Evolutionary conservation across 2,797 vertebrate species (phyloP).

Genomic region (Sebastiscus tertius): DNA sequence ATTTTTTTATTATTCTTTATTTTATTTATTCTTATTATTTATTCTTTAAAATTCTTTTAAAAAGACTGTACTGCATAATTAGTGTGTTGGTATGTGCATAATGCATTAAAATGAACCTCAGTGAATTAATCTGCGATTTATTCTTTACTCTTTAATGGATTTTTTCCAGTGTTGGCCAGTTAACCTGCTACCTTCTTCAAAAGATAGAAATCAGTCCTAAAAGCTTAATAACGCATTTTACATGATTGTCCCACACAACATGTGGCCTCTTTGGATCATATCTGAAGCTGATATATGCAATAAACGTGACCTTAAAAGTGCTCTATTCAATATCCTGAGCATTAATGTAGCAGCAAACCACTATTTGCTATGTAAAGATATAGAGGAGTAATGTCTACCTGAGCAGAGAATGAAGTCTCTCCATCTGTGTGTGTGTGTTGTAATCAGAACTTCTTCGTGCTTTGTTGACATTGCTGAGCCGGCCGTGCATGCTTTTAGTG

Average conservation of each 20-base stretch:
- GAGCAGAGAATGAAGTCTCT: too few relatives aligned
- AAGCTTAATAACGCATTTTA: neutral
- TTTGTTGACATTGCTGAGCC: rapidly evolving
- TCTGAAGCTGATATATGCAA: neutral
- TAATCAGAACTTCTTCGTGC: too few relatives aligned
- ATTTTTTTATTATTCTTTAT: too few relatives aligned
- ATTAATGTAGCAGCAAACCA: too few relatives aligned
- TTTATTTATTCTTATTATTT: too few relatives aligned
- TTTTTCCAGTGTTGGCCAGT: neutral
- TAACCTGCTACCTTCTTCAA: neutral
- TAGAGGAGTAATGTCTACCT: too few relatives aligned
- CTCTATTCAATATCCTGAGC: too few relatives aligned
- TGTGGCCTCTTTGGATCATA: neutral
- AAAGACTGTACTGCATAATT: neutral
- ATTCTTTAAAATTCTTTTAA: neutral
- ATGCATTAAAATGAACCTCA: neutral
- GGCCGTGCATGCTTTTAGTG: too few relatives aligned
- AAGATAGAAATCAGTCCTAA: neutral
- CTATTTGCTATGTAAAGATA: too few relatives aligned
- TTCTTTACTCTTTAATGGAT: too few relatives aligned
- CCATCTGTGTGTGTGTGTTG: too few relatives aligned
- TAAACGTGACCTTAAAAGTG: too few relatives aligned
- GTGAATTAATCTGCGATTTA: neutral
- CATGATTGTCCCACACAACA: neutral
- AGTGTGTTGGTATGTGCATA: neutral